Base-by-base conservation (phyloP, 2,113 vertebrate genomes). In the Falco punctatus region DNA sequence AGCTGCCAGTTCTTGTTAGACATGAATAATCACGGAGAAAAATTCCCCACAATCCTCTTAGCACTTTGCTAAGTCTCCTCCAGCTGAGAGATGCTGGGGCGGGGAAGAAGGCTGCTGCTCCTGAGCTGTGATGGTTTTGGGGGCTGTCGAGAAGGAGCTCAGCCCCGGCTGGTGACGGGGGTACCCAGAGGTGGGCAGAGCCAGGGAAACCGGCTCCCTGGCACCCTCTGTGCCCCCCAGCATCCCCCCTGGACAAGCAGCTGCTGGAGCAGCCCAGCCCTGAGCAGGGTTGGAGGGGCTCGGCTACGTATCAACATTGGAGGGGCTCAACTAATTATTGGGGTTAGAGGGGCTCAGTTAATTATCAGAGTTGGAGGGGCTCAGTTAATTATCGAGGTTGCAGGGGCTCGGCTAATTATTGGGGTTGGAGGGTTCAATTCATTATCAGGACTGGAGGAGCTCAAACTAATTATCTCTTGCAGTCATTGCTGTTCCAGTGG, bases 1-100 rank as follows among this genome's bases (percentile, higher is more conserved):
- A 28, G n/a, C 69, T 92, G 90, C 82, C 88, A 73, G 66, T 35
- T 94, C 94, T 93, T 77, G 88, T 92, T 95, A 88, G 77, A 87
- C 32, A 11, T 2, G 86, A 89, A 85, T 66, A 85, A 91, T 70
- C 57, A 38, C 0, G 5, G 61, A 58, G 65, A 13, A 82, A 87
- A 94, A 79, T 32, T 78, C 89, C 75, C 27, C 1, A 3, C 2
- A 2, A 90, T 86, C 83, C 48, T 89, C 75, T n/a, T 16, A n/a
- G 67, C 38, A 3, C 8, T 26, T 48, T 1, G 5, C 24, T 9
- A 9, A 81, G 3, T 15, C 69, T 74, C 46, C 44, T 42, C 35
- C 3, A 2, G 23, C 21, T 1, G 1, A 71, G 61, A 62, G 54
- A 54, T 92, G 33, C 15, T 6, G 2, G 65, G 0, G 0, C 0